Percentiles rank a stretch among this genome's conserved stretches.
Conservation (phyloP, 2,888 invertebrate genomes). For the Nipponacmea schrenckii region DNA sequence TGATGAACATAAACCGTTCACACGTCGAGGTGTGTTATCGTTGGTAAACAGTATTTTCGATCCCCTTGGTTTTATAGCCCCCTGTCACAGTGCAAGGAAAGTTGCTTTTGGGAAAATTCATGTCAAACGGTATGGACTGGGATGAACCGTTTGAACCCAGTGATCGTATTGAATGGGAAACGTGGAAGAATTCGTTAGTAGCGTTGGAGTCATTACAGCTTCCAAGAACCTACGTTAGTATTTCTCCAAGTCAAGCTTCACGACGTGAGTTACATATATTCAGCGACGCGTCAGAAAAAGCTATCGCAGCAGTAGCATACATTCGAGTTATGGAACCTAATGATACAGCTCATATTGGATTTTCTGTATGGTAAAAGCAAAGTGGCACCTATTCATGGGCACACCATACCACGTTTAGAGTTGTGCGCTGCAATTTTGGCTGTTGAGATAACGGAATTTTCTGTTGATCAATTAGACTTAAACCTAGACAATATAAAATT, state of each 20-base stretch:
- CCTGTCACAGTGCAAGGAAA: too few species aligned
- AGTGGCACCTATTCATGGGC: constrained; percentile 20
- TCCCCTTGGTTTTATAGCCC: constrained; percentile 20
- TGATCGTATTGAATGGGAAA: too few species aligned
- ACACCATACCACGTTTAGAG: constrained; percentile 30
- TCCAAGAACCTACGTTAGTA: constrained; percentile 12
- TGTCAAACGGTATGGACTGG: too few species aligned
- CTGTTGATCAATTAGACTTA: too few species aligned
- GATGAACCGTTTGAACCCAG: too few species aligned
- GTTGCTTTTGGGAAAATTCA: too few species aligned
- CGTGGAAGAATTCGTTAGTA: constrained; percentile 11
- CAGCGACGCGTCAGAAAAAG: constrained; percentile 28
- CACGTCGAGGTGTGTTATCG: constrained; percentile 19
- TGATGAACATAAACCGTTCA: constrained; percentile 10
- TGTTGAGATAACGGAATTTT: constrained; percentile 11
- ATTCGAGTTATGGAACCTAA: too few species aligned
- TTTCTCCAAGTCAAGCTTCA: neutral
- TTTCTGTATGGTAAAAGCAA: constrained; percentile 23
- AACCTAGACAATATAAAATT: too few species aligned
- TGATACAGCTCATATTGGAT: too few species aligned
- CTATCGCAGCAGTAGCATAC: constrained; percentile 22
- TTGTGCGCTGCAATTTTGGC: constrained; percentile 26
- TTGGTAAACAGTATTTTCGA: constrained; percentile 21
- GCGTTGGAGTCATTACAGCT: neutral
- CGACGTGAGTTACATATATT: constrained; percentile 20